phyloP scores from a whole-genome alignment of 2,888 invertebrate genomes.

The Liposcelis brunnea region DNA sequence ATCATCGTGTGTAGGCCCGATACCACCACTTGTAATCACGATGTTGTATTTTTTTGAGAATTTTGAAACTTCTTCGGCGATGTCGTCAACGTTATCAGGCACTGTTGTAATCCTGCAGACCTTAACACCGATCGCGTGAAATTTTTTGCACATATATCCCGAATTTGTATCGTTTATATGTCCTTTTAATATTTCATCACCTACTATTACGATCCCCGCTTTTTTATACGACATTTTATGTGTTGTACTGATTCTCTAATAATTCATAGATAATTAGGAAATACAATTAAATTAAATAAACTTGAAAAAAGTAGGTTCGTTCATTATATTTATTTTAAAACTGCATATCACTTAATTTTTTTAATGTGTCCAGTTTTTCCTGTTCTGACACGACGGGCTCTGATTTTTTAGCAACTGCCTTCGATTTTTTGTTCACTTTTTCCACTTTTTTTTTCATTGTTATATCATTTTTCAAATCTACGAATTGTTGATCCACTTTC shows the following conservation, averaged over 20 bases:
- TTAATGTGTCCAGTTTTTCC: too few relatives aligned
- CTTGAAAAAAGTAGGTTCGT: too few relatives aligned
- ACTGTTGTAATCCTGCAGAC: constrained; percentile 41
- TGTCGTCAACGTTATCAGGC: constrained; percentile 42
- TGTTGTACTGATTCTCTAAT: neutral
- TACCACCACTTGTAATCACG: constrained; percentile 45
- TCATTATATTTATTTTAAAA: too few relatives aligned
- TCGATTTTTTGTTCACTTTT: constrained; percentile 9
- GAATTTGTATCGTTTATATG: constrained; percentile 43
- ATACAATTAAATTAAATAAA: too few relatives aligned
- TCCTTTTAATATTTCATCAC: constrained; percentile 50
- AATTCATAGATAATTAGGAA: too few relatives aligned
- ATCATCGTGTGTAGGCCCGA: constrained; percentile 54
- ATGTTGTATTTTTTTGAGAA: constrained; percentile 36
- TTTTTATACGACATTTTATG: constrained; percentile 18
- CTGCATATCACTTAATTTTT: too few relatives aligned
- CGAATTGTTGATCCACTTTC: constrained; percentile 23
- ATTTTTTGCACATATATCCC: constrained; percentile 31
- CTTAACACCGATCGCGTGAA: constrained; percentile 33
- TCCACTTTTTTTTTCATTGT: neutral
- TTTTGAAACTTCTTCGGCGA: constrained; percentile 40
- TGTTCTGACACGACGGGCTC: too few relatives aligned
- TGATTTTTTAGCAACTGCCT: too few relatives aligned
- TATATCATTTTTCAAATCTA: too few relatives aligned
- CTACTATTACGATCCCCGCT: constrained; percentile 33